phyloP scores from a whole-genome alignment of 2,113 vertebrate genomes.

The Stegostoma tigrinum region DNA sequence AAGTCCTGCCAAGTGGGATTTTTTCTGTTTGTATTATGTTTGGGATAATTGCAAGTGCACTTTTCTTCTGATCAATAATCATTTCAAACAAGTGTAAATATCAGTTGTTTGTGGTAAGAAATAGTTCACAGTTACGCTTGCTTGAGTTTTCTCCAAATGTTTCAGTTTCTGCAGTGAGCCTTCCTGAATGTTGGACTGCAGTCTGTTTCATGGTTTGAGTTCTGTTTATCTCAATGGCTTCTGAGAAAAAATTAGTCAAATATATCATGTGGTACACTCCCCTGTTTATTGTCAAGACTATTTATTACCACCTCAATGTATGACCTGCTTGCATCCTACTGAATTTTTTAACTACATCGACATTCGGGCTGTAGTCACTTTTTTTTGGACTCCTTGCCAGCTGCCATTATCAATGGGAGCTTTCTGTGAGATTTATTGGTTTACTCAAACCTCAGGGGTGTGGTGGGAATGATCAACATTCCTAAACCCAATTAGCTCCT shows the following conservation, averaged over 20 bases:
- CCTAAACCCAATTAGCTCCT: not conserved
- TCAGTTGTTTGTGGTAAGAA: not conserved
- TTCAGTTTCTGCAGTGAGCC: not conserved
- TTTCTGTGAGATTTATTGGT: not conserved
- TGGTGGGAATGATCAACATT: not conserved
- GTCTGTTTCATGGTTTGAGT: not conserved
- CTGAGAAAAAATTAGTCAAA: not conserved
- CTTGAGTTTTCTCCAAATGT: not conserved
- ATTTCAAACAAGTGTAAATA: not conserved
- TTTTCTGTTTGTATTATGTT: not conserved
- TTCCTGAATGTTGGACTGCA: not conserved
- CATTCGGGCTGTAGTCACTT: not conserved
- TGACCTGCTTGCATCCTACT: not conserved
- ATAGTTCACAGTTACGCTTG: not conserved
- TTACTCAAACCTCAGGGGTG: not conserved
- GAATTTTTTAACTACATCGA: not conserved
- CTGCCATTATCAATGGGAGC: not conserved
- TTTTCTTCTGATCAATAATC: not conserved
- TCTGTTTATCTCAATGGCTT: not conserved
- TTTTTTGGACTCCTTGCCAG: not conserved
- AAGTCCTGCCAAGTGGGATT: not conserved
- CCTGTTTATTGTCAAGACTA: not conserved
- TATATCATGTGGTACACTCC: not conserved
- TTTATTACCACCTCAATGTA: not conserved
- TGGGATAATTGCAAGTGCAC: not conserved